Evolutionary conservation across 2,888 invertebrate genomes (phyloP).

Genomic region (Mayetiola destructor): DNA sequence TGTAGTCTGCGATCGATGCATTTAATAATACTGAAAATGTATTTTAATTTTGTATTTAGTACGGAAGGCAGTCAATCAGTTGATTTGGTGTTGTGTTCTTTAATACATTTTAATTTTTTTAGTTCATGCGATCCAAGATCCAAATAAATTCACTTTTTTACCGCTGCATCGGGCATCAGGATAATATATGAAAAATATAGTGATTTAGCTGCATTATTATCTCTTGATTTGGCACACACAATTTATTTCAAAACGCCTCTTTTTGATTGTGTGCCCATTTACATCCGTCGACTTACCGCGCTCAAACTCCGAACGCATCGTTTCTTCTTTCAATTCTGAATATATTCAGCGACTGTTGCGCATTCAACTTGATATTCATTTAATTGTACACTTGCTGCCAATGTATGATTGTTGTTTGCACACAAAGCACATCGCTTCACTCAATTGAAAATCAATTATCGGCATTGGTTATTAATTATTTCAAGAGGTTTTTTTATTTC

Average conservation of each 20-base stretch:
- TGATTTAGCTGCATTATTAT: conserved; percentile 11
- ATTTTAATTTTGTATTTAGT: no score
- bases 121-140: no score
- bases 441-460: conserved; percentile 12
- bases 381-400: no score
- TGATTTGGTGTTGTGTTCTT: neutral
- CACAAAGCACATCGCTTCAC: no score
- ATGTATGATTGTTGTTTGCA: neutral
- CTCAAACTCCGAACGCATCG: neutral
- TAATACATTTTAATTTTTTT: conserved; percentile 11
- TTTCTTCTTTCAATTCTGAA: neutral
- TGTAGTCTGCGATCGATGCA: no score
- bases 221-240: conserved; percentile 9
- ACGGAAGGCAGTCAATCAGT: no score
- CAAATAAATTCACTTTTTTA: no score
- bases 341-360: no score
- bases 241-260: conserved; percentile 11
- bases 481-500: conserved; percentile 9
- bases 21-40: no score
- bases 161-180: neutral
- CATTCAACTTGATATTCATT: neutral
- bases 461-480: conserved; percentile 12
- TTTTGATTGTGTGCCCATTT: neutral
- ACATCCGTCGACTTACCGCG: neutral
- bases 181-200: conserved; percentile 9